Conservation (phyloP, 2,113 vertebrate genomes). For the Perognathus longimembris region DNA sequence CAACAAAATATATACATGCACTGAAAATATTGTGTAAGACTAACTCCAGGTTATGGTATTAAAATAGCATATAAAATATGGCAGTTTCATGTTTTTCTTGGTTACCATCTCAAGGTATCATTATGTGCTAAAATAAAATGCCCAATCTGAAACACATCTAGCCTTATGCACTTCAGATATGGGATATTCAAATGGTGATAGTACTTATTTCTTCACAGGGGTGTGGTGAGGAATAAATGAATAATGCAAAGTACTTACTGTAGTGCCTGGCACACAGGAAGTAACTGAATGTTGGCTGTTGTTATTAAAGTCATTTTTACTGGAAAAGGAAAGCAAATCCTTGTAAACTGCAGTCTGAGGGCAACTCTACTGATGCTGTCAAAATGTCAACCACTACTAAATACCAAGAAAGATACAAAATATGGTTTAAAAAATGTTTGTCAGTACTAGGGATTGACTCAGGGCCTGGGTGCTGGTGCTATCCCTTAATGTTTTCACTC, state of each 20-base stretch:
- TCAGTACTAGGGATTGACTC: too few species aligned
- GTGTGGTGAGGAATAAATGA: not conserved
- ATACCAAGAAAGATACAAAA: not conserved
- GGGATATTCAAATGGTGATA: not conserved
- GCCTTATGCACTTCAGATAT: not conserved
- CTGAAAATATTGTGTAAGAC: not conserved
- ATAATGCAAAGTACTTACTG: slow-evolving; percentile 14
- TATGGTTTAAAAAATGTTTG: too few species aligned
- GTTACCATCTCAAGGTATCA: not conserved
- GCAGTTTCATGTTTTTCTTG: not conserved
- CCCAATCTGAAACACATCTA: not conserved
- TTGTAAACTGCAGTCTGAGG: not conserved
- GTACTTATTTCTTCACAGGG: not conserved
- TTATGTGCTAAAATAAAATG: not conserved
- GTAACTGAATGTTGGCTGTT: not conserved
- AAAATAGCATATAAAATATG: not conserved
- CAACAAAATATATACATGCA: not conserved
- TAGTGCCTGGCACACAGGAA: not conserved
- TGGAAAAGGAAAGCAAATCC: not conserved
- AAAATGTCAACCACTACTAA: not conserved
- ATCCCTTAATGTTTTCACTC: too few species aligned
- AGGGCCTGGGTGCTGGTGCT: too few species aligned
- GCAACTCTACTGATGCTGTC: not conserved
- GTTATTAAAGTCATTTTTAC: slow-evolving; percentile 34
- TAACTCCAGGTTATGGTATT: not conserved